Base-by-base conservation (phyloP, 1,140 invertebrate genomes). In the Palaemon carinicauda region DNA sequence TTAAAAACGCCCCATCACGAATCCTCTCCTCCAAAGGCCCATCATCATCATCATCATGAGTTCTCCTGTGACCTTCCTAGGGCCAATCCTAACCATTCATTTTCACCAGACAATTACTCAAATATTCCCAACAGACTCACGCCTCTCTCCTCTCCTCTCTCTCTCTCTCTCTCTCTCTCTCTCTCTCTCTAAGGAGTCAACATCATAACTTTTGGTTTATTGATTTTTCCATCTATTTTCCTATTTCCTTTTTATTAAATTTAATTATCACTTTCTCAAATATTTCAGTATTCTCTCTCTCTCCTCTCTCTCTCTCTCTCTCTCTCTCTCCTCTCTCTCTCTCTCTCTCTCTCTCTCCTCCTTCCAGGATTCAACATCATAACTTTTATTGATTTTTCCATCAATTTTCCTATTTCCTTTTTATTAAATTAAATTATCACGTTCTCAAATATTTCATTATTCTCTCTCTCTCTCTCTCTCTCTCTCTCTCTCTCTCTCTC, bases 161-260 rank as follows among this genome's bases (percentile, higher is more conserved):
- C 69, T 71, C 69, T 71, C 69, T 71, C 69, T 71, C 69, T 71
- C 69, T 71, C 69, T 71, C 69, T 71, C 69, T 71, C 69, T 71
- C 69, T 71, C 69, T 71, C 69, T 71, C 69, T 71, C 69, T n/a
- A n/a, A n/a, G n/a, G n/a, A n/a, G n/a, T n/a, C n/a, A n/a, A n/a
- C n/a, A n/a, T n/a, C n/a, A n/a, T n/a, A n/a, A n/a, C n/a, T n/a
- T n/a, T n/a, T n/a, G n/a, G n/a, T n/a, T n/a, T n/a, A n/a, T n/a
- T n/a, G n/a, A n/a, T n/a, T n/a, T n/a, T n/a, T n/a, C n/a, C n/a
- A n/a, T 71, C 69, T 71, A 19, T 71, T 21, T 71, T 21, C 24
- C 65, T 71, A 19, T 71, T 21, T 71, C 69, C 27, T 21, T 71
- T 21, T 71, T 21, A 17, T 24, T 10, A 5, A 1, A 2, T 4